Percentiles rank a stretch among this genome's conserved stretches.
These are phyloP conservation scores for Odontothrips loti DNA, from an alignment of 2,888 invertebrate genomes.

Conservation along the genomic window DNA sequence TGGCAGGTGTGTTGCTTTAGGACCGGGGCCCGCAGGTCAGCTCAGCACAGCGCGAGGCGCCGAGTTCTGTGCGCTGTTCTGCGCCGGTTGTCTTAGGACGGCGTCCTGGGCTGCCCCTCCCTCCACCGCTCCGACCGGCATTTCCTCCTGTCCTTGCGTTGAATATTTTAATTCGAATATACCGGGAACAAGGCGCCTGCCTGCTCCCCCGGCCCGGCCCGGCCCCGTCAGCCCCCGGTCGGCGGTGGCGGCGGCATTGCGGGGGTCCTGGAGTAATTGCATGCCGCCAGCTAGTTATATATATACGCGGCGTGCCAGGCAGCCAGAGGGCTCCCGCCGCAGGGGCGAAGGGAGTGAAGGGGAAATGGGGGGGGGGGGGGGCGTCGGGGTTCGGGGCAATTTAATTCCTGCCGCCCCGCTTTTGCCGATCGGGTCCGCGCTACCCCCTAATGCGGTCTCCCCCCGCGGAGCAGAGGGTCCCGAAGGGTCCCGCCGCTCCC, in stretches of 20 bases:
- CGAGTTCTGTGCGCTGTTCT: background rate
- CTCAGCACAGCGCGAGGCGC: background rate
- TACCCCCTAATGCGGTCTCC: background rate
- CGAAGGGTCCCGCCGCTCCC: background rate
- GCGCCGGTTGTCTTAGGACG: background rate
- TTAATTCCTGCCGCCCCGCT: background rate
- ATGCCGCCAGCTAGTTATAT: constrained; percentile 17
- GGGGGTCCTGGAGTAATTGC: constrained; percentile 10
- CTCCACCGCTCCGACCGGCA: too few relatives aligned
- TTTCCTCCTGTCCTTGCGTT: too few relatives aligned
- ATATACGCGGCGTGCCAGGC: constrained; percentile 1
- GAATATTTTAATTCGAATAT: background rate
- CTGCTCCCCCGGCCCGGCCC: background rate
- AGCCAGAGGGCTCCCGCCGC: background rate
- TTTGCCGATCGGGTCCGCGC: background rate
- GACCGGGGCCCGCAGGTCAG: background rate
- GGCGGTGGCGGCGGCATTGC: background rate
- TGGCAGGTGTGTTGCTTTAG: background rate
- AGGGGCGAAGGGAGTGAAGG: background rate
- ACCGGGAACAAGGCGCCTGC: too few relatives aligned
- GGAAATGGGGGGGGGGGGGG: background rate
- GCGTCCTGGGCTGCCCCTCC: too few relatives aligned
- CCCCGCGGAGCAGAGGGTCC: background rate
- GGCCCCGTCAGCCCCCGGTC: background rate
- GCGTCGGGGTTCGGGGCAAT: background rate